Evolutionary conservation across 2,888 invertebrate genomes (phyloP), one percentile per base, ranked within the genome.

Genomic region (Nemapogon koenigi): DNA sequence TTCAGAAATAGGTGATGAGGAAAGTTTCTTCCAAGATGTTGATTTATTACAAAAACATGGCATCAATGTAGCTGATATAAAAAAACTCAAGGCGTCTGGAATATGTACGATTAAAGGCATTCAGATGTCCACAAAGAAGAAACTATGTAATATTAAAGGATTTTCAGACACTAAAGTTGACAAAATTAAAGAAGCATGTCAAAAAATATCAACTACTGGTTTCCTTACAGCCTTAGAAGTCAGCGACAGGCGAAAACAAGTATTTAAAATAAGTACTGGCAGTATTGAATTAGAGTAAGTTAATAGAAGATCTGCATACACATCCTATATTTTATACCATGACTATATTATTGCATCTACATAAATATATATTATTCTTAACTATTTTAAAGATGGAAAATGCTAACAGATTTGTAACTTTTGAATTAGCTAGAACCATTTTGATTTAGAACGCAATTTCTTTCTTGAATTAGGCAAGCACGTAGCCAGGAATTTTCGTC

Each of bases 91-190:
- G 63, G 76, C 81, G 10, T 82, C 83, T 32, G 91, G 91, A 46
- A 89, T 91, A 51, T 90, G 89, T 52, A 91, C 91, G 0, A 82
- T 91, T 33, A 90, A 89, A 73, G 91, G 91, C 1, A 78, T 91
- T 39, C 88, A 89, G 58, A 91, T 91, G 91, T 85, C 83, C 2
- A 90, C 89, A 8, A 84, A 82, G 52, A 89, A 88, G 55, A 88
- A 84, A 53, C 58, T 91, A 38, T 82, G 84, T 49, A 81, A 80
- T 47, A 86, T 90, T 37, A 89, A 89, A 71, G 90, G 90, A 3
- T 85, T 91, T 52, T 87, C 88, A 14, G 88, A 89, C 49, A 84
- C 84, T 3, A 90, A 89, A 71, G 87, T 90, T 33, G 87, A 88
- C 40, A 88, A 88, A 79, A 89, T 91, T 41, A 89, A 89, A 67